A percentile compares a stretch with the other conserved stretches of the same genome.
Conservation (phyloP, 2,888 invertebrate genomes). For the Tetanocera ferruginea region DNA sequence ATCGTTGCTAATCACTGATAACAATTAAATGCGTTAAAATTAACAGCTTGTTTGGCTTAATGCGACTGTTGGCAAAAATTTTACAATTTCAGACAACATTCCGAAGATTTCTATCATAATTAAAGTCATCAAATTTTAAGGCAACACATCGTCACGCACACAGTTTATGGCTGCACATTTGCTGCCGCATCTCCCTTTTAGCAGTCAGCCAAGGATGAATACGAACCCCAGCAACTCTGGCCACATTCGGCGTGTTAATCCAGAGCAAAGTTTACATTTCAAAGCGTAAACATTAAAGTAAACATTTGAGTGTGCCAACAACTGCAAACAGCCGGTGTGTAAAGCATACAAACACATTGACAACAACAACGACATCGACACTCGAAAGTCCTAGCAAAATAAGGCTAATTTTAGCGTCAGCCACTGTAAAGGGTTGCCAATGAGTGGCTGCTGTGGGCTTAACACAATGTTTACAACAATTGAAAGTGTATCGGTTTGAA, state of each 20-base stretch:
- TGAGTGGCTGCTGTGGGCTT: constrained; percentile 2
- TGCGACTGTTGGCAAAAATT: background rate
- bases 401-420: constrained; percentile 28
- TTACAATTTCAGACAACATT: background rate
- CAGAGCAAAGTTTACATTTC: constrained; percentile 25
- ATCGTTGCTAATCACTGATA: too few species aligned
- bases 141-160: constrained; percentile 18
- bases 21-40: too few species aligned
- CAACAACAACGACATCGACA: background rate
- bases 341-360: background rate
- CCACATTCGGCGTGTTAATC: constrained; percentile 27
- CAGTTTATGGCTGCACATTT: background rate
- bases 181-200: background rate
- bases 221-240: background rate
- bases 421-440: background rate
- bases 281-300: constrained; percentile 22
- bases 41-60: too few species aligned
- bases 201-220: too few species aligned
- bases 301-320: constrained; percentile 2
- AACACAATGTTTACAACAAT: constrained; percentile 14
- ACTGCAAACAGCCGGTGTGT: constrained; percentile 13
- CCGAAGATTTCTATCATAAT: constrained; percentile 1
- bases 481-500: constrained; percentile 22
- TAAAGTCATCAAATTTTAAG: constrained; percentile 20
- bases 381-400: background rate